Conservation (phyloP, 1,140 invertebrate species). For the Eurosta solidaginis region DNA sequence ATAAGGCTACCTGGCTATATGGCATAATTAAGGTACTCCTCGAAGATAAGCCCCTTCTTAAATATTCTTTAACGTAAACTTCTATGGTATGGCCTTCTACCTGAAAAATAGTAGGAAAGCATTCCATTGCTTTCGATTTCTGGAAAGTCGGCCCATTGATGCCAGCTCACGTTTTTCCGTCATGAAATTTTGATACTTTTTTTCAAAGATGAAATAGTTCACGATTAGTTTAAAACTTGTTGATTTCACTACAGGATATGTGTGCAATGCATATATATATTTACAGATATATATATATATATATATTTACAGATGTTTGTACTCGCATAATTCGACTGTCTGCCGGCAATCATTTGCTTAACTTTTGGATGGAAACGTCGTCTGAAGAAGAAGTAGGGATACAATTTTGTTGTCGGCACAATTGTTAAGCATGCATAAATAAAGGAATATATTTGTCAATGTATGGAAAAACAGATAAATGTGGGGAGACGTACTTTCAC, state of each 20-base stretch:
- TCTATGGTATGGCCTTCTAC: too few species aligned
- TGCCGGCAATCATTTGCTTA: background rate
- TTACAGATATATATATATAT: background rate
- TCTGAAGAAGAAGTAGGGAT: background rate
- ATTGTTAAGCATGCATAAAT: constrained; percentile 25
- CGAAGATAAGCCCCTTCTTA: too few species aligned
- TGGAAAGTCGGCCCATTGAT: too few species aligned
- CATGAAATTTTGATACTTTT: too few species aligned
- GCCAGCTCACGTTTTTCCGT: too few species aligned
- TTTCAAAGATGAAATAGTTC: too few species aligned
- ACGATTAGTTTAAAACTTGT: too few species aligned
- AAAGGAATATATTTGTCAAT: background rate
- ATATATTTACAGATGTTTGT: background rate
- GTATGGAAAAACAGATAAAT: background rate
- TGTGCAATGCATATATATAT: background rate
- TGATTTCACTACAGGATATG: background rate
- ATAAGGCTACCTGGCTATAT: too few species aligned
- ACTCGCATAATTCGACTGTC: background rate
- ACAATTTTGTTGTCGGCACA: constrained; percentile 1
- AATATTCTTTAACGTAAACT: too few species aligned
- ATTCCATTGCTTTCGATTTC: too few species aligned
- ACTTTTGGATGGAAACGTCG: background rate
- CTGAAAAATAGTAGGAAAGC: too few species aligned
- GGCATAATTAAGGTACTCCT: too few species aligned
- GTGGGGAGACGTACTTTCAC: background rate